Evolutionary conservation across 2,113 vertebrate genomes (phyloP).

Genomic region (Rhinoptilus africanus): DNA sequence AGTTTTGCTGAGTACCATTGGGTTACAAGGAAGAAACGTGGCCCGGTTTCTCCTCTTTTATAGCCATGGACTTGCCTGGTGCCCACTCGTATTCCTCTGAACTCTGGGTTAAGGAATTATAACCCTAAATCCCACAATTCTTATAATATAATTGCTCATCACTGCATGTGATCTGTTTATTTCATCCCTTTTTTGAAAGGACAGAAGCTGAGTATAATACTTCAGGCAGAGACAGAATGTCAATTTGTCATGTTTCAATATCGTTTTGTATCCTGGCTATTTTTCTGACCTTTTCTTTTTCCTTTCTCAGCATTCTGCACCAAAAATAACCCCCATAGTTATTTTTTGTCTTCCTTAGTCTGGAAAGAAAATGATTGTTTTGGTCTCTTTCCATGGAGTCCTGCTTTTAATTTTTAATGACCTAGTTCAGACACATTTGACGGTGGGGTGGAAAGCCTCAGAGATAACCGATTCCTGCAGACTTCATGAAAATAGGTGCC

Average conservation of each 20-base stretch:
- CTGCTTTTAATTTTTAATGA: background rate
- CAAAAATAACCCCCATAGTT: background rate
- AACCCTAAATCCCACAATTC: background rate
- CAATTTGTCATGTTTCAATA: background rate
- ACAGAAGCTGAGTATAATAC: background rate
- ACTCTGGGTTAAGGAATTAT: background rate
- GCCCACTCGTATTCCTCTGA: fast-evolving
- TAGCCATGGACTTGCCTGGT: fast-evolving
- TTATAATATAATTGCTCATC: background rate
- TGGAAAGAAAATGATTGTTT: background rate
- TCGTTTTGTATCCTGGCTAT: background rate
- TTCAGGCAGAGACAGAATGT: background rate
- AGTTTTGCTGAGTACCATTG: background rate
- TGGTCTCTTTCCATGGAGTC: background rate
- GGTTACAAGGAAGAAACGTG: fast-evolving
- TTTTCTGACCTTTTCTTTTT: background rate
- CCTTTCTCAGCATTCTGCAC: background rate
- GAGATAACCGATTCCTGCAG: background rate
- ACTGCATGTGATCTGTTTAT: background rate
- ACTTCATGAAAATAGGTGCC: background rate
- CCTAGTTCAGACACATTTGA: background rate
- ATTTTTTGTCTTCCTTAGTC: background rate
- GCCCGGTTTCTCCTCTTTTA: background rate
- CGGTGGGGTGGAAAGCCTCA: background rate
- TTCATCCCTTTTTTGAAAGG: background rate